These are phyloP conservation scores for Macroglossus sobrinus DNA, from an alignment of 2,113 vertebrate genomes.

Conservation along the genomic window DNA sequence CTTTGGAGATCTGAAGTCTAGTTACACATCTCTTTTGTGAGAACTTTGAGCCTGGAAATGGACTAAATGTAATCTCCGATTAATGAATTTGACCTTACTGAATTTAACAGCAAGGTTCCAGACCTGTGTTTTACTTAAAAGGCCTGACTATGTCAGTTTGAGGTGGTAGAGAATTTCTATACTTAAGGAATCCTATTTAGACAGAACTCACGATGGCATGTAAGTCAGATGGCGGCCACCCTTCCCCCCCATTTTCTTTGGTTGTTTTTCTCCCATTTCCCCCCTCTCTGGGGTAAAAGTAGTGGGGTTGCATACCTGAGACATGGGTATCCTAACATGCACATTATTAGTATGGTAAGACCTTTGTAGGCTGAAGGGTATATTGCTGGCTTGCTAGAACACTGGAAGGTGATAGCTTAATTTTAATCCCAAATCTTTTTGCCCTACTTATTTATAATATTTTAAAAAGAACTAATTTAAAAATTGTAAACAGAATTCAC, in stretches of 20 bases:
- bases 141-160: background rate
- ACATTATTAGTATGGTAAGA: background rate
- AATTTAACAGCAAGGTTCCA: background rate
- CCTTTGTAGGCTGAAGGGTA: background rate
- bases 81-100: background rate
- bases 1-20: background rate
- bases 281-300: background rate
- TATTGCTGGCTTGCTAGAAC: background rate
- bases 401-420: background rate
- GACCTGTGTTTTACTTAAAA: background rate
- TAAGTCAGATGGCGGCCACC: background rate
- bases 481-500: background rate
- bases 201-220: background rate
- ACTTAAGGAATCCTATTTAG: background rate
- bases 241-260: background rate
- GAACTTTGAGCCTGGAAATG: background rate
- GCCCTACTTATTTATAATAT: background rate
- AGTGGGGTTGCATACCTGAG: background rate
- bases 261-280: background rate
- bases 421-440: background rate
- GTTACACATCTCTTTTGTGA: background rate
- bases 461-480: background rate
- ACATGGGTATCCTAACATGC: background rate
- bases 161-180: background rate
- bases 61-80: background rate